Evolutionary conservation across 2,888 invertebrate species (phyloP), one percentile per base, ranked within the genome.

Genomic region (Argyresthia albistria): DNA sequence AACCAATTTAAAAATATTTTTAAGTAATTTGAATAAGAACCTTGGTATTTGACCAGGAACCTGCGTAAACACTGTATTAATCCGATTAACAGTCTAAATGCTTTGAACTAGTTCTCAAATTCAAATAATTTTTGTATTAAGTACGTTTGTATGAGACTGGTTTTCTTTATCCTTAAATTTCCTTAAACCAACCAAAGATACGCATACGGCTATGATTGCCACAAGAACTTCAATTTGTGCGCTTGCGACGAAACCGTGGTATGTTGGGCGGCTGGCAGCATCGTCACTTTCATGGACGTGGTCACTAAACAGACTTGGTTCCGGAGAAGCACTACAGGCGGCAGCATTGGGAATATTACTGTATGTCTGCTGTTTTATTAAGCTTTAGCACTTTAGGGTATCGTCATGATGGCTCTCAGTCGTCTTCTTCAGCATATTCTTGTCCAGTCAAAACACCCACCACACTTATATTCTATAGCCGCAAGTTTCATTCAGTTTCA

Each of bases 161-260:
- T 4, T 25, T 6, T 25, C 25, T 4, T 25, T 25, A 25, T 25
- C 2, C 25, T 6, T 4, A 25, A 25, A 25, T 25, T 6, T 62
- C 59, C 67, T 69, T 59, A 69, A 62, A 65, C 25, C 25, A 25
- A 25, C 25, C 25, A 59, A 59, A 96, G 96, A 68, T 89, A 94
- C 78, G 96, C 96, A 0, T 97, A 92, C 72, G 96, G 96, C 8
- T 97, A 96, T 70, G 93, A 97, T 70, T 95, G 95, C 68, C 91
- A 90, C 59, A 93, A 92, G 63, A 89, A 92, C 55, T 95, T 93
- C 68, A 97, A 97, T 71, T 74, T 97, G 46, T 92, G 93, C 57
- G 89, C 93, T 4, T 89, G 94, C 46, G 95, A 96, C 69, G 89
- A 91, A 4, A 78, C 92, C 10, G 93, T 93, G 0, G 73, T 97